A percentile compares a stretch with the other conserved stretches of the same genome.
These are phyloP conservation scores for Yponomeuta evonymella DNA, from an alignment of 2,888 invertebrate species.

Conservation along the genomic window DNA sequence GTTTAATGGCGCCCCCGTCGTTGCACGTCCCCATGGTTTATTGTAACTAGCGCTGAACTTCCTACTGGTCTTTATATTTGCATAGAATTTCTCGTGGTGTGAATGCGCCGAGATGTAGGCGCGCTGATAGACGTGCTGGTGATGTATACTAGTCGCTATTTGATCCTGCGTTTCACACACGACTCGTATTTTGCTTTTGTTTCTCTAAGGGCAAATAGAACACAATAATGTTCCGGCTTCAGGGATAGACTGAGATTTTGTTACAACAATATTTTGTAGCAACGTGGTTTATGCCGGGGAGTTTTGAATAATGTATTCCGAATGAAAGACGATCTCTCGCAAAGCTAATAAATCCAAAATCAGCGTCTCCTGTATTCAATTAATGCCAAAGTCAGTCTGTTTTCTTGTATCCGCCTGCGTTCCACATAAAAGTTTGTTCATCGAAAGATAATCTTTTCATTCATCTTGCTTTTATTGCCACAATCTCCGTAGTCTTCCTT, in stretches of 20 bases:
- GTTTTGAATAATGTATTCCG: too few species aligned
- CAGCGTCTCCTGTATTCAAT: too few species aligned
- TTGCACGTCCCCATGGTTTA: conserved; percentile 3
- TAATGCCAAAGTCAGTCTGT: too few species aligned
- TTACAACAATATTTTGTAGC: background rate
- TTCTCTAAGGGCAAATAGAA: background rate
- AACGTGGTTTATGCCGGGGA: too few species aligned
- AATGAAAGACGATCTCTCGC: background rate
- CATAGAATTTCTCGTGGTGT: conserved; percentile 10
- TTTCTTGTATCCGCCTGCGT: too few species aligned
- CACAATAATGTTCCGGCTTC: background rate
- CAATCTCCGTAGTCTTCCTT: too few species aligned
- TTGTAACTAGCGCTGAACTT: conserved; percentile 4
- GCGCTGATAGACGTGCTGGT: background rate
- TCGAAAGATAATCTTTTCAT: too few species aligned
- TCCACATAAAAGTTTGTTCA: too few species aligned
- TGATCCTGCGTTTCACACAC: background rate
- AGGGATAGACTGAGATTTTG: background rate
- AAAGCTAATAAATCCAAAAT: too few species aligned
- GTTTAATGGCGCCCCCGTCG: conserved; percentile 12
- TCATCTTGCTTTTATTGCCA: too few species aligned
- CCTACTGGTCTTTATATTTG: conserved; percentile 14
- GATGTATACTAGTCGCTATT: background rate
- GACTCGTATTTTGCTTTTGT: background rate
- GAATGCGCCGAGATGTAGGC: conserved; percentile 7